Conservation (phyloP, 92 coral and sea anemone genomes). For the Porites cylindrica region DNA sequence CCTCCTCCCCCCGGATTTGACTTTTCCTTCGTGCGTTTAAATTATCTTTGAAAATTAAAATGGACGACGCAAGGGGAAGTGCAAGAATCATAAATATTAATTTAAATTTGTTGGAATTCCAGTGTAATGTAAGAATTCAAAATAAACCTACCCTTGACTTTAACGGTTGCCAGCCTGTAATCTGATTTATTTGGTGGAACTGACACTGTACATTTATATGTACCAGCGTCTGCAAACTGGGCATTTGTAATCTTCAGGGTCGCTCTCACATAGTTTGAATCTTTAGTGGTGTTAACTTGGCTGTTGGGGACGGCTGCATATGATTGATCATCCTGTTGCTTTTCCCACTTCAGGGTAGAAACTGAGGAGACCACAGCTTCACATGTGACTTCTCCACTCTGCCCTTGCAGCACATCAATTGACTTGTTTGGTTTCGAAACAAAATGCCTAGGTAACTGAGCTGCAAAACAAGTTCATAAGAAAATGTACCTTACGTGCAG, state of each 20-base stretch:
- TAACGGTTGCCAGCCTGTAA: no score
- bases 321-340: neutral
- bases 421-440: neutral
- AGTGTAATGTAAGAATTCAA: no score
- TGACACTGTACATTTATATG: slow-evolving; percentile 25
- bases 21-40: no score
- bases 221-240: slow-evolving; percentile 39
- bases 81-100: no score
- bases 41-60: no score
- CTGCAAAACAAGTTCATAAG: neutral
- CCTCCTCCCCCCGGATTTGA: no score
- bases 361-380: neutral
- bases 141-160: no score
- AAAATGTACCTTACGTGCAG: no score
- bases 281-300: neutral
- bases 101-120: no score
- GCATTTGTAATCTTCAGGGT: slow-evolving; percentile 55
- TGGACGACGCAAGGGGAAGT: no score
- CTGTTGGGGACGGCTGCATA: slow-evolving; percentile 1
- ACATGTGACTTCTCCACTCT: slow-evolving; percentile 33
- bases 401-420: slow-evolving; percentile 22
- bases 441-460: neutral
- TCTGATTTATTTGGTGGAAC: neutral
- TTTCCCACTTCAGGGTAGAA: slow-evolving; percentile 37
- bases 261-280: neutral